These are phyloP conservation scores for Pachliopta kotzebuea DNA, from an alignment of 2,888 invertebrate species.

Conservation along the genomic window DNA sequence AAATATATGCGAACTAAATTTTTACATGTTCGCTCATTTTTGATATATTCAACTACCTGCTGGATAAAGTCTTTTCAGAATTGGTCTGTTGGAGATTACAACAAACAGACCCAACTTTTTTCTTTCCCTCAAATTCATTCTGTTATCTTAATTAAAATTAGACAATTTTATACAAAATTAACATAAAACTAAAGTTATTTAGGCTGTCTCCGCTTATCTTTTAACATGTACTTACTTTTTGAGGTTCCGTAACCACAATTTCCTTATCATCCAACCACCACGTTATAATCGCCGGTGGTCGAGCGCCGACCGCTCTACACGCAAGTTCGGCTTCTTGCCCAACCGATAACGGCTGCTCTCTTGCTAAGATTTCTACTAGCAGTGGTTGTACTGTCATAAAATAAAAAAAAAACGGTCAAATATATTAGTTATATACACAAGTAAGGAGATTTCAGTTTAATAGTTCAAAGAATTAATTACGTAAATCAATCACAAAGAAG, in stretches of 20 bases:
- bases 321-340: slow-evolving; percentile 90
- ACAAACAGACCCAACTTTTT: too few species aligned
- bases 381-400: slow-evolving; percentile 86
- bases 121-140: too few species aligned
- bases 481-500: too few species aligned
- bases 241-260: slow-evolving; percentile 64
- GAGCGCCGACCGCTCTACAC: slow-evolving; percentile 90
- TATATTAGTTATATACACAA: not conserved
- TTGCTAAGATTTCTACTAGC: slow-evolving; percentile 87
- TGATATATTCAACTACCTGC: too few species aligned
- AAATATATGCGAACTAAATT: too few species aligned
- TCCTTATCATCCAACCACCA: slow-evolving; percentile 91
- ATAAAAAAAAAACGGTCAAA: not conserved
- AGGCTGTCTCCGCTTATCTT: not conserved
- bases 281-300: slow-evolving; percentile 90
- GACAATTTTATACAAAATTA: too few species aligned
- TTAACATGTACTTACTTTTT: slow-evolving; percentile 49
- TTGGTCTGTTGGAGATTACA: too few species aligned
- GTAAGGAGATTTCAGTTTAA: not conserved
- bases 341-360: slow-evolving; percentile 91
- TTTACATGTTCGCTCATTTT: too few species aligned
- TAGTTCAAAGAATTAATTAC: too few species aligned
- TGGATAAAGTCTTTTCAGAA: too few species aligned
- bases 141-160: too few species aligned
- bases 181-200: not conserved